Evolutionary conservation across 2,113 vertebrate species (phyloP).

Genomic region (Nestor notabilis): DNA sequence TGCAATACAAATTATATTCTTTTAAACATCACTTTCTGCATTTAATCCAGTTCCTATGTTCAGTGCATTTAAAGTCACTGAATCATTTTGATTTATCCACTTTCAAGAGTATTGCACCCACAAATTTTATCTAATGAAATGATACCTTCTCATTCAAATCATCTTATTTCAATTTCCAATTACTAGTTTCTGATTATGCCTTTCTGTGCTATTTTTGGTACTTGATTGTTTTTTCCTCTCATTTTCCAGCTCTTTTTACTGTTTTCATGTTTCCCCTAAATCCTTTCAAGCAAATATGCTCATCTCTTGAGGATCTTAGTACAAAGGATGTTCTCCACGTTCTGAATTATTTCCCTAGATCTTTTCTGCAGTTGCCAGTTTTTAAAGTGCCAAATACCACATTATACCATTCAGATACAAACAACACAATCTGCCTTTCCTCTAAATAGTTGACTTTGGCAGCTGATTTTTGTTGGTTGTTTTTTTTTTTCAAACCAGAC

Average conservation of each 20-base stretch:
- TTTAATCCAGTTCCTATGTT: neutral
- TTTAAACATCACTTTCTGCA: conserved; percentile 8
- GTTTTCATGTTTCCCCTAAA: neutral
- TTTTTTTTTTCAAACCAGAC: neutral
- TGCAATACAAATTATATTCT: conserved; percentile 46
- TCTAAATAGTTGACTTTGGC: neutral
- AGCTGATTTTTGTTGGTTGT: neutral
- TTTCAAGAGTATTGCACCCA: neutral
- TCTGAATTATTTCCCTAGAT: neutral
- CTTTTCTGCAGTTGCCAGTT: neutral
- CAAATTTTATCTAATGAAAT: neutral
- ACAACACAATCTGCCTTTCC: neutral
- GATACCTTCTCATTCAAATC: neutral
- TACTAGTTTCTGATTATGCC: neutral
- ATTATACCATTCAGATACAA: neutral
- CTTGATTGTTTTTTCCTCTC: neutral
- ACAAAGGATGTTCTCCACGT: neutral
- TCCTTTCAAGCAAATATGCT: neutral
- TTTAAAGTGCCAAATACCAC: neutral
- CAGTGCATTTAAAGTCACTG: neutral
- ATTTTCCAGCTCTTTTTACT: neutral
- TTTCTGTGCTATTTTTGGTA: neutral
- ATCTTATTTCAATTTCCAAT: neutral
- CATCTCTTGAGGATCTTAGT: neutral
- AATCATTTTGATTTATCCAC: neutral